These are phyloP conservation scores for Leptatherina wallacei DNA, from an alignment of 2,797 vertebrate species.

Conservation along the genomic window DNA sequence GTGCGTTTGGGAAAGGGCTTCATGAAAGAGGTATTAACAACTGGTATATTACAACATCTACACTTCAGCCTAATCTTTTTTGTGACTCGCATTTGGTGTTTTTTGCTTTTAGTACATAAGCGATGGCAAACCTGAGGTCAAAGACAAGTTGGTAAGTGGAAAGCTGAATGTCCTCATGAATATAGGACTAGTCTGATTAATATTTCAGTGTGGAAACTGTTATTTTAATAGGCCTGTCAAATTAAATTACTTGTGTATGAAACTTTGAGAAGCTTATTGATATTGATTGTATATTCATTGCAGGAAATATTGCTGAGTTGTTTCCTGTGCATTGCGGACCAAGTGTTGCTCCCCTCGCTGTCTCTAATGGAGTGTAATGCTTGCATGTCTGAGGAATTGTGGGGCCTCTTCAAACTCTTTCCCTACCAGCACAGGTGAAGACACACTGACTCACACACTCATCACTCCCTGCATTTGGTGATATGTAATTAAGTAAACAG, in stretches of 20 bases:
- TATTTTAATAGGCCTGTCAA: not conserved
- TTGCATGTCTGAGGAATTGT: conserved; percentile 98
- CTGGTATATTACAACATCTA: not conserved
- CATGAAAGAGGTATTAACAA: conserved; percentile 93
- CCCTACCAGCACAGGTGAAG: conserved; percentile 96
- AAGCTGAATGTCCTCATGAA: conserved; percentile 1
- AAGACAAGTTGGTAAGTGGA: conserved; percentile 91
- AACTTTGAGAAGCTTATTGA: not conserved
- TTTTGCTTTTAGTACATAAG: conserved; percentile 86
- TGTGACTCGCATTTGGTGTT: conserved; percentile 32
- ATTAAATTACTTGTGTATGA: not conserved
- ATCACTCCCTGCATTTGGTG: conserved; percentile 3
- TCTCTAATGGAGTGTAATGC: conserved; percentile 98
- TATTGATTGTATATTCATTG: conserved; percentile 22
- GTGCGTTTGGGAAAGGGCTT: conserved; percentile 96
- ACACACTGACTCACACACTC: not conserved
- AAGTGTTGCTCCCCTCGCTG: conserved; percentile 95
- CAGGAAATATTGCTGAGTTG: conserved; percentile 96
- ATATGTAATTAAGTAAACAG: conserved; percentile 22
- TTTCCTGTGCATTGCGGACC: conserved; percentile 95
- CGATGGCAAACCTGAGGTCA: conserved; percentile 87
- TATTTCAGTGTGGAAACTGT: not conserved
- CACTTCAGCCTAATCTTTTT: not conserved
- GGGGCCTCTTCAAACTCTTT: conserved; percentile 98
- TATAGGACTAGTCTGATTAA: not conserved